A percentile compares a stretch with the other conserved stretches of the same genome.
phyloP scores from a whole-genome alignment of 2,888 invertebrate species.

The Iselma pallidipennis region DNA sequence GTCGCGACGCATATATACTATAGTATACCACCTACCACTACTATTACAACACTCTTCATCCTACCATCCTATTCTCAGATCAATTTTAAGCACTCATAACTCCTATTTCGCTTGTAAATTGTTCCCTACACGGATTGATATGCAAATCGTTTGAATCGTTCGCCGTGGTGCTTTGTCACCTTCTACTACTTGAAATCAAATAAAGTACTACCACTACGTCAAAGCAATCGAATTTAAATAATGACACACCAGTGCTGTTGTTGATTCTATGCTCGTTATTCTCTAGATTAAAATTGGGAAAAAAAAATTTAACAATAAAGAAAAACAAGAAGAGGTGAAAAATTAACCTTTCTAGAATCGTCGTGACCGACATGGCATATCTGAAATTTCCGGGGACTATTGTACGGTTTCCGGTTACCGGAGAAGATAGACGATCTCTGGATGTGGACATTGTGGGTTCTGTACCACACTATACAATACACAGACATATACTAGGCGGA shows the following conservation, averaged over 20 bases:
- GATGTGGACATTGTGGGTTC: slow-evolving; percentile 9
- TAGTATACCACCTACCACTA: not conserved
- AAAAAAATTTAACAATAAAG: not conserved
- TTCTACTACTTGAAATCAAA: slow-evolving; percentile 14
- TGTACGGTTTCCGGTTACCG: slow-evolving; percentile 43
- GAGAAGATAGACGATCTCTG: slow-evolving; percentile 27
- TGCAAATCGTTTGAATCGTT: slow-evolving; percentile 39
- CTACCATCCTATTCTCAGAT: slow-evolving; percentile 41
- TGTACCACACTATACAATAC: no score
- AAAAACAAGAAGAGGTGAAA: not conserved
- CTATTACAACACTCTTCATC: not conserved
- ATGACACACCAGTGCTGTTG: not conserved
- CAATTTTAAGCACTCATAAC: slow-evolving; percentile 47
- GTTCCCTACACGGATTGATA: slow-evolving; percentile 44
- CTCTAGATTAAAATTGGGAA: not conserved
- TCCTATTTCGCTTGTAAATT: slow-evolving; percentile 47
- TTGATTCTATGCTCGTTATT: not conserved
- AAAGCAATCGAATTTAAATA: slow-evolving; percentile 3
- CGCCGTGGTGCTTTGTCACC: slow-evolving; percentile 26
- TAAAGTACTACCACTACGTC: slow-evolving; percentile 2
- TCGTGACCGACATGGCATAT: slow-evolving; percentile 23
- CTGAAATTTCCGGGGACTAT: slow-evolving; percentile 43
- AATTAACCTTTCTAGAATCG: not conserved
- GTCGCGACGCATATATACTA: slow-evolving; percentile 12
- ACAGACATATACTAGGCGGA: no score